Conservation (phyloP, 2,888 invertebrate species). For the Amphiduros pacificus region DNA sequence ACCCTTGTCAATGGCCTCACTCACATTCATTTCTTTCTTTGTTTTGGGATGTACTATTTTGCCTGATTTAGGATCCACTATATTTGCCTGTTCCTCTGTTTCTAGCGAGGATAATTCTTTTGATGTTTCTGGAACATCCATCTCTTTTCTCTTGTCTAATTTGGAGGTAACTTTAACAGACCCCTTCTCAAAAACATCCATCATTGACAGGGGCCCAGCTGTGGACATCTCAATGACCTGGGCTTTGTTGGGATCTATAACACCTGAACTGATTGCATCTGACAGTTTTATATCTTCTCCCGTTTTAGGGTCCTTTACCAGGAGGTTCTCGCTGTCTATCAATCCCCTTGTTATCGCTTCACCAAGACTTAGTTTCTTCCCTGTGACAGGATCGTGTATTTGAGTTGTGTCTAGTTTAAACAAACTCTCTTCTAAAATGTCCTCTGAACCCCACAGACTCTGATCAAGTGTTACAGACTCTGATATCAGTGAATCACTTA, state of each 20-base stretch:
- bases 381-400: slow-evolving; percentile 53
- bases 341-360: slow-evolving; percentile 53
- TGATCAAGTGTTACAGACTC: slow-evolving; percentile 4
- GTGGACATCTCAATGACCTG: too few species aligned
- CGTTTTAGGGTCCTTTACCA: slow-evolving; percentile 66
- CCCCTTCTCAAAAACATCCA: slow-evolving; percentile 54
- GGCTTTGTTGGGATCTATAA: slow-evolving; percentile 73
- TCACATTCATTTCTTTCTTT: not conserved
- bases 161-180: too few species aligned
- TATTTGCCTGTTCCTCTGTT: not conserved
- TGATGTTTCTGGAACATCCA: too few species aligned
- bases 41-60: not conserved
- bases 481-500: slow-evolving; percentile 16
- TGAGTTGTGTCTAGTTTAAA: too few species aligned
- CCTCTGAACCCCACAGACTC: slow-evolving; percentile 5
- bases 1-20: not conserved
- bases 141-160: too few species aligned
- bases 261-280: slow-evolving; percentile 76
- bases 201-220: too few species aligned
- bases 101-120: not conserved
- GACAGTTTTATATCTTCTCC: slow-evolving; percentile 63
- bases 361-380: slow-evolving; percentile 50
- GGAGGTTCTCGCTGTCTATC: too few species aligned
- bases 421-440: slow-evolving; percentile 56
- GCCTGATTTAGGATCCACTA: not conserved